A percentile compares a stretch with the other conserved stretches of the same genome.
These are phyloP conservation scores for Amblyornis subalaris DNA, from an alignment of 2,113 vertebrate species.

Conservation along the genomic window DNA sequence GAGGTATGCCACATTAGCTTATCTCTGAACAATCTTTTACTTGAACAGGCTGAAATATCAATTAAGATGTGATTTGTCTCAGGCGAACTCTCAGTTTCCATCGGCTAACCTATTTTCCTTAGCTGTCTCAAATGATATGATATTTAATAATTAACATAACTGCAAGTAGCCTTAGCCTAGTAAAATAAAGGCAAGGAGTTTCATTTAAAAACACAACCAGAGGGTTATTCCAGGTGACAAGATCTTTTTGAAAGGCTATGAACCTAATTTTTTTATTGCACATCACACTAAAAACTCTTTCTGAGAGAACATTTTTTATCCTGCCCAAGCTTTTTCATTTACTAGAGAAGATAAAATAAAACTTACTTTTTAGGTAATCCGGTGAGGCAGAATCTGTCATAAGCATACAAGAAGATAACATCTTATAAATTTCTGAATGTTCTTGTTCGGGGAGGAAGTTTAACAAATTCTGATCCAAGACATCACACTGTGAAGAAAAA, in stretches of 20 bases:
- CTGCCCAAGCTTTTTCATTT: background rate
- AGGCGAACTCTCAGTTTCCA: slow-evolving; percentile 31
- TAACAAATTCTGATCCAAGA: slow-evolving; percentile 83
- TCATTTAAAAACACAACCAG: slow-evolving; percentile 30
- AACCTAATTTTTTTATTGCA: slow-evolving; percentile 29
- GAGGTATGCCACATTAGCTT: background rate
- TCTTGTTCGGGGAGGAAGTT: slow-evolving; percentile 85
- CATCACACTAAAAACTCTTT: background rate
- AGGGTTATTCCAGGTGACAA: background rate
- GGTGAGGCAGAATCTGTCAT: slow-evolving; percentile 71
- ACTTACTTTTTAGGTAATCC: slow-evolving; percentile 79
- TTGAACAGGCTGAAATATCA: slow-evolving; percentile 32
- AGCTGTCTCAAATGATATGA: slow-evolving; percentile 33
- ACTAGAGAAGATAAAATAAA: background rate
- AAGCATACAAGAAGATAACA: slow-evolving; percentile 78
- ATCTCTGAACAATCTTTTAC: background rate
- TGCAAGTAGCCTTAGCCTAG: slow-evolving; percentile 36
- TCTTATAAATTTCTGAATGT: slow-evolving; percentile 81
- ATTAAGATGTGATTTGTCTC: slow-evolving; percentile 54
- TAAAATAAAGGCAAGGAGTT: slow-evolving; percentile 5
- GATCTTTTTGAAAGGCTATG: slow-evolving; percentile 46
- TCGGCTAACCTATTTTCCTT: slow-evolving; percentile 49
- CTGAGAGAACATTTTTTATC: background rate
- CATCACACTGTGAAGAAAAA: slow-evolving; percentile 76
- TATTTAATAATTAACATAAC: slow-evolving; percentile 56